Conservation (phyloP, 2,113 vertebrate species). For the Mixornis gularis region DNA sequence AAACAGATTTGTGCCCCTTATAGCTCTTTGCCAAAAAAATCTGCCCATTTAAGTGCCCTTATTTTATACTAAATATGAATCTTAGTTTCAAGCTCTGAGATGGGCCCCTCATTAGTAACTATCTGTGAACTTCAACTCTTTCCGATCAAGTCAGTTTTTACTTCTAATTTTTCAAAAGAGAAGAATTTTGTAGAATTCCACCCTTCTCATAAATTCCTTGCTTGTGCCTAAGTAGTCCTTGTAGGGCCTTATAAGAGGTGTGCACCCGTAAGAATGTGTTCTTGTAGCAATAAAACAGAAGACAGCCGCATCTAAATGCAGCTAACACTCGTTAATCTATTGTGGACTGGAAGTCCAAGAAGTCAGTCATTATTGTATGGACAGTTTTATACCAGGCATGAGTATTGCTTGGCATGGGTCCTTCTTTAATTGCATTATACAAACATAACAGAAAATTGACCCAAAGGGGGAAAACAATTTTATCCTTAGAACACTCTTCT, state of each 20-base stretch:
- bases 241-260: neutral
- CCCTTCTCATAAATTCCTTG: neutral
- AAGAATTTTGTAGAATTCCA: neutral
- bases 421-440: constrained; percentile 65
- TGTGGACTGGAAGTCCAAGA: neutral
- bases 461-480: constrained; percentile 64
- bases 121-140: neutral
- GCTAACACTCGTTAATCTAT: neutral
- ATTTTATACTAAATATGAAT: neutral
- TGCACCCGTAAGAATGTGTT: neutral
- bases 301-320: neutral
- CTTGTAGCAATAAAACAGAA: neutral
- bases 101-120: neutral
- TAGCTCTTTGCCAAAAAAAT: neutral
- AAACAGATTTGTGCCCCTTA: neutral
- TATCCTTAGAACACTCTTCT: constrained; percentile 61
- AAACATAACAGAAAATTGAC: constrained; percentile 68
- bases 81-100: neutral
- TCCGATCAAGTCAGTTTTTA: neutral
- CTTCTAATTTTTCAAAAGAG: neutral
- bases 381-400: constrained; percentile 40
- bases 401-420: constrained; percentile 53
- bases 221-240: neutral
- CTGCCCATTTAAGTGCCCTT: neutral
- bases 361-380: constrained; percentile 15